Evolutionary conservation across 2,888 invertebrate species (phyloP).

Genomic region (Chloromyia formosa): DNA sequence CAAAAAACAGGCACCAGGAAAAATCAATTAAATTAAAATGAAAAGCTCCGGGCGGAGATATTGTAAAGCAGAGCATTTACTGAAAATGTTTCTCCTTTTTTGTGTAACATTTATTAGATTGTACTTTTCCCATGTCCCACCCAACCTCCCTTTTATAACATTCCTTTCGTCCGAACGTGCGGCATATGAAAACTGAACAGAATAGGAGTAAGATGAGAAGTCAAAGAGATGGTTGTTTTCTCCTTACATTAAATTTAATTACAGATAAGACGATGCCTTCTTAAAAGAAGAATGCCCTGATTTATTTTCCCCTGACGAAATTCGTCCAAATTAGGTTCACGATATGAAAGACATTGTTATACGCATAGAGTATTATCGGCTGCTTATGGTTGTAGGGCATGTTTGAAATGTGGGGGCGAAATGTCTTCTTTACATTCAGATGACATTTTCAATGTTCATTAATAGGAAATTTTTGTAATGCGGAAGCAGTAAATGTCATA

Average conservation of each 20-base stretch:
- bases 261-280: constrained; percentile 37
- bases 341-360: constrained; percentile 33
- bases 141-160: neutral
- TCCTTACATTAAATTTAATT: constrained; percentile 40
- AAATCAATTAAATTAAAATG: constrained; percentile 42
- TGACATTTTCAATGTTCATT: neutral
- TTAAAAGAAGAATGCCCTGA: constrained; percentile 5
- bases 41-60: constrained; percentile 35
- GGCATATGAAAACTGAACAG: neutral
- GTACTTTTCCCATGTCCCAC: neutral
- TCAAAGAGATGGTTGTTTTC: constrained; percentile 29
- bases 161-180: neutral
- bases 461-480: too few relatives aligned
- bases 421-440: too few relatives aligned
- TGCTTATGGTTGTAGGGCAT: neutral
- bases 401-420: neutral
- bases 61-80: constrained; percentile 25
- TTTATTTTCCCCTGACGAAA: constrained; percentile 35
- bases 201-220: constrained; percentile 29
- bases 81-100: constrained; percentile 37
- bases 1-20: constrained; percentile 5
- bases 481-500: too few relatives aligned
- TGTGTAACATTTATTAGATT: constrained; percentile 26
- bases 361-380: constrained; percentile 3
- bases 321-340: constrained; percentile 28